These are phyloP conservation scores for Sinonovacula constricta DNA, from an alignment of 1,140 invertebrate species.

Conservation along the genomic window DNA sequence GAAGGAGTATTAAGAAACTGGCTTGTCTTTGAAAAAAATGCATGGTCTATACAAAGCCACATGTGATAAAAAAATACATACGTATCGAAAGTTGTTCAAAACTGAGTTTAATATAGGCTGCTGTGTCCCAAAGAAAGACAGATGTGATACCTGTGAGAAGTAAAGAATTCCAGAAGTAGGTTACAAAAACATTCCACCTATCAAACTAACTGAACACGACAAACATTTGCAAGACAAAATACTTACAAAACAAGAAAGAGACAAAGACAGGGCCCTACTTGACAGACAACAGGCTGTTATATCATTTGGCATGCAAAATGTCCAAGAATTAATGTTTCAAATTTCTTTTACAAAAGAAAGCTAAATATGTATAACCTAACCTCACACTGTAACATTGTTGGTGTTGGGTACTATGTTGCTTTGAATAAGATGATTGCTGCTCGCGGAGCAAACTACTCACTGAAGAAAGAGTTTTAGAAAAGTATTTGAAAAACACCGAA, in stretches of 20 bases:
- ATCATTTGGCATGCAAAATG: constrained; percentile 21
- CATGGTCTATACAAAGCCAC: background rate
- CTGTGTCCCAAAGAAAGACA: too few species aligned
- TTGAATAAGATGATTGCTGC: constrained; percentile 38
- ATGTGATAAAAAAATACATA: background rate
- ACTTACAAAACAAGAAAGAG: background rate
- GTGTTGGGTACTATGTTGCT: constrained; percentile 28
- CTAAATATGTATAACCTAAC: constrained; percentile 49
- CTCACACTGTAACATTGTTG: constrained; percentile 38
- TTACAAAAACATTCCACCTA: background rate
- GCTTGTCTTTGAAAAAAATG: constrained; percentile 1
- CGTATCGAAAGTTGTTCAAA: background rate
- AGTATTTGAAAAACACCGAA: too few species aligned
- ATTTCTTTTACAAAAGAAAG: constrained; percentile 42
- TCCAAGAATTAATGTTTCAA: constrained; percentile 9
- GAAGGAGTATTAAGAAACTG: constrained; percentile 1
- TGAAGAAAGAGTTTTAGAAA: too few species aligned
- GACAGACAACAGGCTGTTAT: background rate
- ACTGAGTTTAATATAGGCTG: background rate
- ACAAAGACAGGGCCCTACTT: background rate
- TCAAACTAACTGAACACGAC: background rate
- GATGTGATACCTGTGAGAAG: background rate
- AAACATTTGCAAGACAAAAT: background rate
- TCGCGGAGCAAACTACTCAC: constrained; percentile 34
- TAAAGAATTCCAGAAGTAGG: background rate